Percentiles rank a stretch among this genome's conserved stretches.
Conservation (phyloP, 2,888 invertebrate genomes). For the Drosophila pseudotakahashii region DNA sequence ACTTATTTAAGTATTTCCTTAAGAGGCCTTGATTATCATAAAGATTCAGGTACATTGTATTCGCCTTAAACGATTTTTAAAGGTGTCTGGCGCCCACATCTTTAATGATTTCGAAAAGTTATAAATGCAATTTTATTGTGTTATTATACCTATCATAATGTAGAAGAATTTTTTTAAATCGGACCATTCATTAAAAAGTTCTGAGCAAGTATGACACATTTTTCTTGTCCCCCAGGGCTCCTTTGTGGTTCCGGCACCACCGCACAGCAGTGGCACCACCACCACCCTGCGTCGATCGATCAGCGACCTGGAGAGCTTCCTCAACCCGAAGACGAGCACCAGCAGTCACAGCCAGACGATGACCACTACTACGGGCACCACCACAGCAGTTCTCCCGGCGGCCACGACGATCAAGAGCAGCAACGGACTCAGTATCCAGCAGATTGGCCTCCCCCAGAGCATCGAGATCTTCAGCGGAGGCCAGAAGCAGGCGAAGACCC, state of each 20-base stretch:
- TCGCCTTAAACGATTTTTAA: too few species aligned
- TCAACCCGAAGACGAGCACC: constrained; percentile 77
- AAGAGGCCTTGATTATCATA: too few species aligned
- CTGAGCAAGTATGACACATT: too few species aligned
- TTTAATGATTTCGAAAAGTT: too few species aligned
- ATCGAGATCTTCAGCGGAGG: constrained; percentile 78
- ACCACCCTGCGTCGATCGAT: constrained; percentile 81
- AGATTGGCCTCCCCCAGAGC: constrained; percentile 80
- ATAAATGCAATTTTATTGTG: too few species aligned
- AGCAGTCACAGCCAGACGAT: constrained; percentile 61
- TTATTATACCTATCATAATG: too few species aligned
- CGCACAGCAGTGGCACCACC: constrained; percentile 61
- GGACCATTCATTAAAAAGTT: too few species aligned
- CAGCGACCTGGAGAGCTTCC: constrained; percentile 83
- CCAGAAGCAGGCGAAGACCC: constrained; percentile 76
- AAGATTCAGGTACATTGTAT: too few species aligned
- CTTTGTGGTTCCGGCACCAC: constrained; percentile 84
- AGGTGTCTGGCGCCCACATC: too few species aligned
- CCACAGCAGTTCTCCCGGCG: constrained; percentile 73
- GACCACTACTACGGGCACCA: constrained; percentile 70
- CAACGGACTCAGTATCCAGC: constrained; percentile 76
- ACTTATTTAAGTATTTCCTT: too few species aligned
- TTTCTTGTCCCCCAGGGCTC: constrained; percentile 76
- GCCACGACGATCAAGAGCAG: constrained; percentile 72
- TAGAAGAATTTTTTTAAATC: too few species aligned